A percentile compares a stretch with the other conserved stretches of the same genome.
phyloP scores from a whole-genome alignment of 2,888 invertebrate genomes.

The Euproctis similis region DNA sequence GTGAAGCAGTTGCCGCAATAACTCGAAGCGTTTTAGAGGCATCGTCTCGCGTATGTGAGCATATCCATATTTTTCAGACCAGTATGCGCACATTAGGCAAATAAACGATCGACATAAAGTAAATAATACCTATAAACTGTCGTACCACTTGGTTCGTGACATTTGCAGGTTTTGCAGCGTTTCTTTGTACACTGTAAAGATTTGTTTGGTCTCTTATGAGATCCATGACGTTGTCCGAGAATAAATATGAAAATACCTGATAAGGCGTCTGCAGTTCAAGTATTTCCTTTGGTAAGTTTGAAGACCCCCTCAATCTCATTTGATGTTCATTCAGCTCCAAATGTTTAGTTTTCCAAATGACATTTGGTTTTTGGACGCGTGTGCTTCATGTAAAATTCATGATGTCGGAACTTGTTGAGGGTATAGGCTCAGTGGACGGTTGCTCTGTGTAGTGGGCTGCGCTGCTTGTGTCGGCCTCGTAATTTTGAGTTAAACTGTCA shows the following conservation, averaged over 20 bases:
- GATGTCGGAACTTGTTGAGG: slow-evolving; percentile 3
- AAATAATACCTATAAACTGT: slow-evolving; percentile 14
- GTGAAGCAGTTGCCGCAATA: slow-evolving; percentile 8
- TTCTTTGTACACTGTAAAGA: slow-evolving; percentile 6
- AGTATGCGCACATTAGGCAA: slow-evolving; percentile 11
- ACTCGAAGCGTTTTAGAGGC: slow-evolving; percentile 8
- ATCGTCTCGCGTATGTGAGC: slow-evolving; percentile 3
- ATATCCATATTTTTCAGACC: slow-evolving; percentile 6
- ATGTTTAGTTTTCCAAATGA: slow-evolving; percentile 14
- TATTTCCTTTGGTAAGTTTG: slow-evolving; percentile 1
- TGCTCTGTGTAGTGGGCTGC: slow-evolving; percentile 1
- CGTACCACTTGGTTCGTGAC: slow-evolving; percentile 8
- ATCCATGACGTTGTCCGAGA: slow-evolving; percentile 8
- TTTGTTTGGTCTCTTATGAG: slow-evolving; percentile 7
- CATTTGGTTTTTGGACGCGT: slow-evolving; percentile 10
- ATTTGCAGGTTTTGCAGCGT: slow-evolving; percentile 4
- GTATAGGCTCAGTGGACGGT: slow-evolving; percentile 1
- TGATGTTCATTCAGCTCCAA: slow-evolving; percentile 12
- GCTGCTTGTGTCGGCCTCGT: too few species aligned
- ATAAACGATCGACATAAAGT: slow-evolving; percentile 14
- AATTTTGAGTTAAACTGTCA: too few species aligned
- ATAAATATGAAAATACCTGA: slow-evolving; percentile 12
- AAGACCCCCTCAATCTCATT: slow-evolving; percentile 10
- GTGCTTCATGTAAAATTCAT: too few species aligned
- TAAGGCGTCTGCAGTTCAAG: not conserved